phyloP scores from a whole-genome alignment of 2,113 vertebrate species.

The Aix galericulata region DNA sequence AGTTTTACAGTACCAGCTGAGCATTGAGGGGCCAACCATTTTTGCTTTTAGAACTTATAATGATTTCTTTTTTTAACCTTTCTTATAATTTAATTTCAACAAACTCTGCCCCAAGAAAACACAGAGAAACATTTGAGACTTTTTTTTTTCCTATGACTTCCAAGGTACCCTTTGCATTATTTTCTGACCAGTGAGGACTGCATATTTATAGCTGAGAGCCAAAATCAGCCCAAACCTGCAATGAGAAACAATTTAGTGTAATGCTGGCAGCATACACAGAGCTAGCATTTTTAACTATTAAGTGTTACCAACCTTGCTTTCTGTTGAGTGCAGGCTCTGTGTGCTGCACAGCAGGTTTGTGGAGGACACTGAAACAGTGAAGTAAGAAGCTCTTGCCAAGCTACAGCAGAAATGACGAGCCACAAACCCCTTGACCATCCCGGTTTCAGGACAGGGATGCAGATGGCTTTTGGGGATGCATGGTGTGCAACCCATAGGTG shows the following conservation, averaged over 20 bases:
- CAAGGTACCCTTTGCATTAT: not conserved
- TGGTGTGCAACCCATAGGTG: accelerated
- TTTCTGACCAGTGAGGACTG: too few species aligned
- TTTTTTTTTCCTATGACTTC: not conserved
- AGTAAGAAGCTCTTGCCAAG: not conserved
- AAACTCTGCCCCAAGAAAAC: not conserved
- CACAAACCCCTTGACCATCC: too few species aligned
- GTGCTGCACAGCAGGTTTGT: accelerated
- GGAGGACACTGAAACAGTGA: accelerated
- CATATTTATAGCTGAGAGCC: not conserved
- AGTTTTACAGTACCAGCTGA: not conserved
- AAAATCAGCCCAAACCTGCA: not conserved
- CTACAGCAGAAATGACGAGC: not conserved
- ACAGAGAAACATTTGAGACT: not conserved
- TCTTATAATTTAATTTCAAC: not conserved
- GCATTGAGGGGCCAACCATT: not conserved
- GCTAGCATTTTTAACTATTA: not conserved
- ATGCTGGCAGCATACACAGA: not conserved
- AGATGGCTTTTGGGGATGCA: not conserved
- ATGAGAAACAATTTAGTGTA: not conserved
- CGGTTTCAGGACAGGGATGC: accelerated
- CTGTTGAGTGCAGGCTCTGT: accelerated
- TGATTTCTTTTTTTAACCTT: not conserved
- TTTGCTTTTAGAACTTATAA: not conserved
- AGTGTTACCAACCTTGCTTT: not conserved